Conservation (phyloP, 2,888 invertebrate species). For the Conomelus anceps region DNA sequence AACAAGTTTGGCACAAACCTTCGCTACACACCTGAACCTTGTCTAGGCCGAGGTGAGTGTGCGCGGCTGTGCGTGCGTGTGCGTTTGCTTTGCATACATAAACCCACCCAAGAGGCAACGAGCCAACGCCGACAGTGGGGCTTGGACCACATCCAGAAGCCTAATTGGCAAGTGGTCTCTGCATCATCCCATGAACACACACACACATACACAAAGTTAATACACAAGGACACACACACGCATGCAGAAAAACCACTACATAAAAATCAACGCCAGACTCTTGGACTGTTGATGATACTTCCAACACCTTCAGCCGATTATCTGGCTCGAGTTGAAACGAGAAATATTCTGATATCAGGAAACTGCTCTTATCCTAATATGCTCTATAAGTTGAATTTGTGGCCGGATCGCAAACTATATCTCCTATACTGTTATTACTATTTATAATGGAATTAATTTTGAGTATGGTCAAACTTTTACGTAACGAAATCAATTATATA, state of each 20-base stretch:
- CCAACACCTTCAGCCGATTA: neutral
- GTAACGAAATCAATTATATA: no score
- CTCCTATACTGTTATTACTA: neutral
- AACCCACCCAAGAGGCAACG: neutral
- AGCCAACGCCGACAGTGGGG: neutral
- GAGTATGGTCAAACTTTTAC: no score
- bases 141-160: neutral
- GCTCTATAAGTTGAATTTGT: no score
- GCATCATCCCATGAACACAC: neutral
- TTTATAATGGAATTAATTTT: neutral
- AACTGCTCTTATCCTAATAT: neutral
- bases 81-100: neutral
- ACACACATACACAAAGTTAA: neutral
- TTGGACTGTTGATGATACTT: neutral
- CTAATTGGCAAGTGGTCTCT: conserved; percentile 10
- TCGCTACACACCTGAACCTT: neutral
- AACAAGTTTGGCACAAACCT: neutral
- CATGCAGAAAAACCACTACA: neutral
- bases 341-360: neutral
- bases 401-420: neutral
- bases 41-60: neutral
- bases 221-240: neutral
- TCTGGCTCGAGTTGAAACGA: neutral
- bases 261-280: neutral
- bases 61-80: neutral